Conservation (phyloP, 2,797 vertebrate genomes). For the Glyptemys insculpta region DNA sequence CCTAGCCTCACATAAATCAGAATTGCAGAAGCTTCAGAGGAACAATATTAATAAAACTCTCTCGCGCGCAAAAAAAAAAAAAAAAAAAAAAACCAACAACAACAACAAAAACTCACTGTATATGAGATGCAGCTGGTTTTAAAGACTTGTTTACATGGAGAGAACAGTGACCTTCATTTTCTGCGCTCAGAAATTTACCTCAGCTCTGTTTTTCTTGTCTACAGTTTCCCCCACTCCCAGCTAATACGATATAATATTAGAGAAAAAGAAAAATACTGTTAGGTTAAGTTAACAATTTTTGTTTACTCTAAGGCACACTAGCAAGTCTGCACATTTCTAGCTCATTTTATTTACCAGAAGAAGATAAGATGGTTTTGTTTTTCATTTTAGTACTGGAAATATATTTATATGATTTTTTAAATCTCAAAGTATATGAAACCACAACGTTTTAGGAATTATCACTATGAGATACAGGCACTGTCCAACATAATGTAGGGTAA, state of each 20-base stretch:
- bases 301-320: background rate
- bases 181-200: background rate
- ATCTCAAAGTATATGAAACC: background rate
- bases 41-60: conserved; percentile 16
- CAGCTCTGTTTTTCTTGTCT: background rate
- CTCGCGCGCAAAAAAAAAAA: background rate
- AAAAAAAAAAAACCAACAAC: too few relatives aligned
- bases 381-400: background rate
- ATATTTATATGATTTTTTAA: background rate
- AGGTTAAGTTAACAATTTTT: background rate
- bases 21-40: conserved; percentile 19
- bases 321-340: background rate
- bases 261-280: background rate
- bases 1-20: conserved; percentile 28
- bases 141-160: conserved; percentile 6
- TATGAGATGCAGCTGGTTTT: background rate
- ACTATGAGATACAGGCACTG: background rate
- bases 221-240: too few relatives aligned
- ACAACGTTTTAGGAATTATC: background rate
- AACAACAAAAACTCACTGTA: background rate
- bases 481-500: background rate
- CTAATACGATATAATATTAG: background rate
- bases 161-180: background rate
- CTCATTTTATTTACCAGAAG: background rate
- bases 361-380: background rate